A percentile compares a stretch with the other conserved stretches of the same genome.
These are phyloP conservation scores for Phyllotis vaccarum DNA, from an alignment of 2,797 vertebrate species.

Conservation along the genomic window DNA sequence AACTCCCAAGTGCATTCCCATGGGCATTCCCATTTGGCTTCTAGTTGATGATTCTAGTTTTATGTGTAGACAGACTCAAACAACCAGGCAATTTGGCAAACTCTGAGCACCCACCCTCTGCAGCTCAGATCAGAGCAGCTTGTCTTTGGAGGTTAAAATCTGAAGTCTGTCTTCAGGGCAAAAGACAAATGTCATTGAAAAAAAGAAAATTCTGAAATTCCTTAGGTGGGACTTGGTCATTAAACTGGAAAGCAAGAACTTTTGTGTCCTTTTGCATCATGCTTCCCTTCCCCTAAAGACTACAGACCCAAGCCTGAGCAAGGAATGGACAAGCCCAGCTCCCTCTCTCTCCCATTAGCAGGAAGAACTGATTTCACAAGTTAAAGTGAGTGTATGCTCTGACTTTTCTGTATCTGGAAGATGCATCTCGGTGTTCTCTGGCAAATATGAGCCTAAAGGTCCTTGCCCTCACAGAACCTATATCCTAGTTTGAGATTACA, in stretches of 20 bases:
- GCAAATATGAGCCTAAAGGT: slow-evolving; percentile 44
- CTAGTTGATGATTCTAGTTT: neutral
- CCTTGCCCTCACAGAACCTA: slow-evolving; percentile 26
- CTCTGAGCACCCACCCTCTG: neutral
- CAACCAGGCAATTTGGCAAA: neutral
- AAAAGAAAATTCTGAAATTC: slow-evolving; percentile 18
- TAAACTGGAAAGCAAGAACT: slow-evolving; percentile 38
- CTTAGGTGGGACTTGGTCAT: slow-evolving; percentile 5
- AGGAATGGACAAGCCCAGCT: neutral
- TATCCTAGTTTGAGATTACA: slow-evolving; percentile 2
- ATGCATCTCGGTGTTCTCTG: slow-evolving; percentile 18
- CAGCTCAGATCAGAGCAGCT: neutral
- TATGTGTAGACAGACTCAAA: slow-evolving; percentile 24
- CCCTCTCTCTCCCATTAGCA: neutral
- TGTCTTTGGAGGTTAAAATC: slow-evolving; percentile 57
- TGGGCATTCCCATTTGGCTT: neutral
- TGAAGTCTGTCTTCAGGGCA: slow-evolving; percentile 52
- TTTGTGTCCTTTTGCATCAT: neutral
- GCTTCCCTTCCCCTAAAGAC: neutral
- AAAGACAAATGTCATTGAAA: slow-evolving; percentile 50
- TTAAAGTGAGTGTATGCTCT: slow-evolving; percentile 59
- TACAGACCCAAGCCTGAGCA: neutral
- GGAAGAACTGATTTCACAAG: slow-evolving; percentile 51
- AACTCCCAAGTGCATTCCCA: neutral
- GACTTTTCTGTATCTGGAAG: slow-evolving; percentile 28